A percentile compares a stretch with the other conserved stretches of the same genome.
Conservation (phyloP, 2,797 vertebrate species). For the Pangasius sanitwongsei region DNA sequence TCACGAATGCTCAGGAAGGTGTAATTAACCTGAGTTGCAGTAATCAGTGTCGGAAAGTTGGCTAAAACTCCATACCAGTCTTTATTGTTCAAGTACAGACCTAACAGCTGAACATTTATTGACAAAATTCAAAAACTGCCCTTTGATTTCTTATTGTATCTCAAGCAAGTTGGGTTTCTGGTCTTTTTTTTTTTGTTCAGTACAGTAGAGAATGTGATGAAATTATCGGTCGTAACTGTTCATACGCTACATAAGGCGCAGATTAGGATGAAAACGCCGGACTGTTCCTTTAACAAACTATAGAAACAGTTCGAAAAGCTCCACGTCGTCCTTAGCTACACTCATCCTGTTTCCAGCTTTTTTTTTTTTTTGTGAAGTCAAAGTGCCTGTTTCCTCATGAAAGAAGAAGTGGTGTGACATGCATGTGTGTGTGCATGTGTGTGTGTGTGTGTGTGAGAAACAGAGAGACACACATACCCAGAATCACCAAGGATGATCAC, state of each 20-base stretch:
- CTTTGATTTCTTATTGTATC: not conserved
- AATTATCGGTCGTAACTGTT: too few species aligned
- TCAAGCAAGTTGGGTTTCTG: not conserved
- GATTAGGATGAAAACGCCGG: not conserved
- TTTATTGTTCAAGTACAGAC: not conserved
- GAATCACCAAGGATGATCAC: constrained; percentile 68
- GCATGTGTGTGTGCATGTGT: not conserved
- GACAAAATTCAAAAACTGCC: not conserved
- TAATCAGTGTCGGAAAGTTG: not conserved
- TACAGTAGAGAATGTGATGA: not conserved
- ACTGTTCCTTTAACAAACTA: not conserved
- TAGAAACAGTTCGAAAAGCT: not conserved
- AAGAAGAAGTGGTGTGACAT: constrained; percentile 13
- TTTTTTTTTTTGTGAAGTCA: not conserved
- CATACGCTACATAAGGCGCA: too few species aligned
- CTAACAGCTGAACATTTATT: not conserved
- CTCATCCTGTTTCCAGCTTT: not conserved
- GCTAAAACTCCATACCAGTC: not conserved
- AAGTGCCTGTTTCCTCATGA: constrained; percentile 1
- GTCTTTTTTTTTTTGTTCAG: too few species aligned
- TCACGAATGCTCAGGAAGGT: not conserved
- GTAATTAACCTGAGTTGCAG: not conserved
- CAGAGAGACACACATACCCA: constrained; percentile 50
- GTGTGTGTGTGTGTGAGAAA: not conserved
- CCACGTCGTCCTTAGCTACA: not conserved